Conservation (phyloP, 2,888 invertebrate species). For the Polietes domitor region DNA sequence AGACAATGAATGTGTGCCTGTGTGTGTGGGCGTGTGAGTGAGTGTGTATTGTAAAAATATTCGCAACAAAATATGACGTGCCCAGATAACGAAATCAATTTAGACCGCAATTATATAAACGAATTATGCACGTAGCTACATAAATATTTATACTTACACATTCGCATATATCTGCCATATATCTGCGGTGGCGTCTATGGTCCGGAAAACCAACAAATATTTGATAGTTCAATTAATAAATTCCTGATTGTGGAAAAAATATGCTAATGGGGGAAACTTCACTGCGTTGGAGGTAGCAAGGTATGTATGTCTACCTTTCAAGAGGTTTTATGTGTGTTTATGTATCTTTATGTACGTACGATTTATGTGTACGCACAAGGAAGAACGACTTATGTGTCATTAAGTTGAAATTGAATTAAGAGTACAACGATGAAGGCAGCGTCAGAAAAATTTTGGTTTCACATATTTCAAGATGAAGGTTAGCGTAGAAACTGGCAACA, state of each 20-base stretch:
- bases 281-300: no score
- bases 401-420: no score
- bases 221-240: conserved; percentile 34
- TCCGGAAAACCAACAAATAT: conserved; percentile 28
- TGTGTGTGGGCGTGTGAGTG: neutral
- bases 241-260: conserved; percentile 26
- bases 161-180: neutral
- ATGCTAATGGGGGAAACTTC: conserved; percentile 18
- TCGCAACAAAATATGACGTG: conserved; percentile 56
- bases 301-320: no score
- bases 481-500: no score
- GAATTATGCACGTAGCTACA: conserved; percentile 28
- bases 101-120: conserved; percentile 45
- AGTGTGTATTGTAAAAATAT: no score
- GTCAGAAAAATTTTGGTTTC: no score
- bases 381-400: no score
- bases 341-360: no score
- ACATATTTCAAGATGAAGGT: no score
- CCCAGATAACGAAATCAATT: conserved; percentile 65
- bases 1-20: neutral
- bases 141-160: neutral
- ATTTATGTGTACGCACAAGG: no score
- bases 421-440: no score
- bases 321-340: no score
- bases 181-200: neutral